Evolutionary conservation across 2,797 vertebrate species (phyloP), one percentile per base, ranked within the genome.

Genomic region (Falco peregrinus): DNA sequence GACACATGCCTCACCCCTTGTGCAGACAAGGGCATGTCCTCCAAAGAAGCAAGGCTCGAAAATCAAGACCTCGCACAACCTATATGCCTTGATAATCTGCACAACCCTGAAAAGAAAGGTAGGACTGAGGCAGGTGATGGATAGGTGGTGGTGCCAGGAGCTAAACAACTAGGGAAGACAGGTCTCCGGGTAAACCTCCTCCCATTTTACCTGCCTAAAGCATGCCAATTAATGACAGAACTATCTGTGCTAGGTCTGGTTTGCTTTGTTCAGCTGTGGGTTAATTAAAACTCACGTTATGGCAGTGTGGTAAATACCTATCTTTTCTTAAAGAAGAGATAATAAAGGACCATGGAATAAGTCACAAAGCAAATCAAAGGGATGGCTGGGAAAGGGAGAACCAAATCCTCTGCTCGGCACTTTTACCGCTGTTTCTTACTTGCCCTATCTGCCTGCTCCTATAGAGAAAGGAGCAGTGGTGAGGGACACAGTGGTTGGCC

Each of bases 401-500:
- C 20, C 17, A 31, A 56, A 56, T 19, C 16, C 35, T 47, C 24
- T 75, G 61, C 51, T 78, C 54, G 48, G 20, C 0, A 4, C 35
- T 69, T 84, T 47, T 48, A 37, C 14, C 63, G 11, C 45, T 47
- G 41, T 47, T 82, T 61, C 75, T 60, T 39, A 22, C 20, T 29
- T 61, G 28, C 25, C 35, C 26, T 51, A 9, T 12, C 7, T 43
- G 1, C 0, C 11, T 5, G 4, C 11, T 75, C 25, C 31, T 1
- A 1, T 10, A 69, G 39, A n/a, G 16, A 83, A 54, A 76, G 51
- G 26, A 45, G 16, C 21, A 33, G 9, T 2, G 1, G 39, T 14
- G 22, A 56, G 22, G 28, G 5, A 45, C 4, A 2, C 59, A 24
- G n/a, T n/a, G n/a, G 10, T n/a, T 2, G 2, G 37, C 67, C 19